A percentile compares a stretch with the other conserved stretches of the same genome.
Conservation (phyloP, 2,797 vertebrate species). For the Catostomus latipinnis region DNA sequence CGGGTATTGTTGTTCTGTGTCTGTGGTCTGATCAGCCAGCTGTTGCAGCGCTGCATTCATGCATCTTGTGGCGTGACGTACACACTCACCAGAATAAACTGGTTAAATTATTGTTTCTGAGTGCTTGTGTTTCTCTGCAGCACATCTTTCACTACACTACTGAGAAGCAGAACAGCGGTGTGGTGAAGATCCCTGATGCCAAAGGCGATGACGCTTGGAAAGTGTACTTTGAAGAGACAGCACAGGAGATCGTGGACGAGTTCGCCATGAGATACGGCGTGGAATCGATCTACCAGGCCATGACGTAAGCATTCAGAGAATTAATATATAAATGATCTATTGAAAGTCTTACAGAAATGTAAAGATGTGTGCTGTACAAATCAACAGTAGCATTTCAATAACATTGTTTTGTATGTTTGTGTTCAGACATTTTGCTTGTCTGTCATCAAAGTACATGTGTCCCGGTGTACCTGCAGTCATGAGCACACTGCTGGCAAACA, state of each 20-base stretch:
- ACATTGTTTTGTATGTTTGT: not conserved
- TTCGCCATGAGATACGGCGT: slow-evolving; percentile 98
- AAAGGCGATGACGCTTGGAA: slow-evolving; percentile 98
- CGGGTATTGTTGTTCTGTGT: too few relatives aligned
- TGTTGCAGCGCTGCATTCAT: too few relatives aligned
- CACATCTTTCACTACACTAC: slow-evolving; percentile 97
- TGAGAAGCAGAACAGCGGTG: slow-evolving; percentile 90
- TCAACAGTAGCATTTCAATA: too few relatives aligned
- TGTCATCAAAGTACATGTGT: slow-evolving; percentile 99
- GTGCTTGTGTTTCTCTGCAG: slow-evolving; percentile 66
- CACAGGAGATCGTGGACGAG: slow-evolving; percentile 96
- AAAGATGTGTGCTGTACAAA: too few relatives aligned
- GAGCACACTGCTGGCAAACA: slow-evolving; percentile 98
- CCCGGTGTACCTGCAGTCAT: slow-evolving; percentile 96
- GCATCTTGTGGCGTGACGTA: too few relatives aligned
- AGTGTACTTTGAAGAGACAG: slow-evolving; percentile 95
- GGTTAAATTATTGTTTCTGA: too few relatives aligned
- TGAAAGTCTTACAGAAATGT: too few relatives aligned
- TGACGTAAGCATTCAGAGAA: slow-evolving; percentile 83
- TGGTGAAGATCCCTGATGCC: slow-evolving; percentile 94
- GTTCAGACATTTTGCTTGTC: slow-evolving; percentile 93
- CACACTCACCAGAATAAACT: too few relatives aligned
- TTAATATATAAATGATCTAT: not conserved
- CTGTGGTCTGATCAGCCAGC: too few relatives aligned
- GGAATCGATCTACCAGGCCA: slow-evolving; percentile 98